Base-by-base conservation (phyloP, 1,140 invertebrate species). In the Drosophila melanica region DNA sequence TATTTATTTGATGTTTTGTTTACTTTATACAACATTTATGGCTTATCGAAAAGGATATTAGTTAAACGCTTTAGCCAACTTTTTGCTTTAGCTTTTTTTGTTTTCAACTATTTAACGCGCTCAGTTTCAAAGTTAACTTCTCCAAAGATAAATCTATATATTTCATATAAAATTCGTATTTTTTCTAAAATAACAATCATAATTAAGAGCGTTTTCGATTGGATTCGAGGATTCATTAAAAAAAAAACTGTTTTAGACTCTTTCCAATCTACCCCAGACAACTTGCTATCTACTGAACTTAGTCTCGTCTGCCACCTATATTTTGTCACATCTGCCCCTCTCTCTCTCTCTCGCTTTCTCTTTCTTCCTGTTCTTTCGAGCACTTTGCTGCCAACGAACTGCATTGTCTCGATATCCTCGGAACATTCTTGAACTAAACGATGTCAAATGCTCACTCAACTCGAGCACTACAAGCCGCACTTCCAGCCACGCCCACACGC, bases 381-480 rank as follows among this genome's bases (percentile, higher is more conserved):
- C 44, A 16, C 33, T 35, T 35, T 35, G 33, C 33, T 35, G 33
- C 33, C 33, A 35, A 10, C 33, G 44, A 54, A 62, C 23, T 41
- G 70, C 41, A 53, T 58, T 51, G 42, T 54, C 35, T 41, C 27
- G 23, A 47, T 23, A 45, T 27, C 37, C 42, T 58, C 20, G 33
- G 33, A 37, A 55, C 23, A 33, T 60, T 14, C 69, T 74, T 77
- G 72, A 57, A 47, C 77, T 82, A 86, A 86, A 86, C 79, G 82
- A 87, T 87, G 82, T 86, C 84, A 86, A 86, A 65, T 69, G 64
- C 57, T 70, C 68, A 66, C 81, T 84, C 67, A 67, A 82, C 44
- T 81, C 65, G 62, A 77, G 75, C 57, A 30, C 54, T 8, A 39
- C 37, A 65, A 79, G 51, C 65, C 65, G 53, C 72, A 66, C 27